Evolutionary conservation across 2,113 vertebrate species (phyloP).

Genomic region (Clinocottus analis): DNA sequence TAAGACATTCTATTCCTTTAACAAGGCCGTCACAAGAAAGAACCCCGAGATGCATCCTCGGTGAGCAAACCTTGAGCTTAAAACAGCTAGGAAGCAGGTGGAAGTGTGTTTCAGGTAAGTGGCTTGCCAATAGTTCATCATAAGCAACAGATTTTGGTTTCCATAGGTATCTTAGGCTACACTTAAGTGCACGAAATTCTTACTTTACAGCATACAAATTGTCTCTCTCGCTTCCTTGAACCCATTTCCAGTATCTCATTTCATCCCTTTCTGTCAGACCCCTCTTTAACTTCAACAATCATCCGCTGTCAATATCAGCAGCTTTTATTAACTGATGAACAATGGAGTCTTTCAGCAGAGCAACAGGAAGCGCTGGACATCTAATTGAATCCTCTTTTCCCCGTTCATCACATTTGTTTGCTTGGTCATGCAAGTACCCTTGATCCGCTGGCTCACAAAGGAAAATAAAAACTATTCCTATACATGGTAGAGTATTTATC

Average conservation of each 20-base stretch:
- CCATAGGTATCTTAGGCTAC: background rate
- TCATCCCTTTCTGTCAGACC: background rate
- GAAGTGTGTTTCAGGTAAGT: background rate
- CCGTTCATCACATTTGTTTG: too few relatives aligned
- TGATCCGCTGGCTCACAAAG: too few relatives aligned
- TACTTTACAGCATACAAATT: background rate
- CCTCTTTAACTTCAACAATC: background rate
- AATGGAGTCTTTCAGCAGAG: too few relatives aligned
- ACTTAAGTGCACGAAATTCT: background rate
- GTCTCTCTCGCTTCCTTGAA: background rate
- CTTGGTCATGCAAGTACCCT: too few relatives aligned
- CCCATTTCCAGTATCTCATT: too few relatives aligned
- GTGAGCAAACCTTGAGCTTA: background rate
- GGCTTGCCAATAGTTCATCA: background rate
- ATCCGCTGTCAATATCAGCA: background rate
- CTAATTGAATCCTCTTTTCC: too few relatives aligned
- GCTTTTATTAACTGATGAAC: background rate
- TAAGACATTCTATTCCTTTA: background rate
- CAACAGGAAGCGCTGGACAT: too few relatives aligned
- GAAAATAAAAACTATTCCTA: too few relatives aligned
- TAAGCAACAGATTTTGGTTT: background rate
- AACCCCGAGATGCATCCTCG: background rate
- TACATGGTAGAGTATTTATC: too few relatives aligned
- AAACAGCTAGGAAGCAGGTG: background rate
- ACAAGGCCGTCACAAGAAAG: background rate